A percentile compares a stretch with the other conserved stretches of the same genome.
Evolutionary conservation across 2,888 invertebrate genomes (phyloP).

Genomic region (Zeuzera pyrina): DNA sequence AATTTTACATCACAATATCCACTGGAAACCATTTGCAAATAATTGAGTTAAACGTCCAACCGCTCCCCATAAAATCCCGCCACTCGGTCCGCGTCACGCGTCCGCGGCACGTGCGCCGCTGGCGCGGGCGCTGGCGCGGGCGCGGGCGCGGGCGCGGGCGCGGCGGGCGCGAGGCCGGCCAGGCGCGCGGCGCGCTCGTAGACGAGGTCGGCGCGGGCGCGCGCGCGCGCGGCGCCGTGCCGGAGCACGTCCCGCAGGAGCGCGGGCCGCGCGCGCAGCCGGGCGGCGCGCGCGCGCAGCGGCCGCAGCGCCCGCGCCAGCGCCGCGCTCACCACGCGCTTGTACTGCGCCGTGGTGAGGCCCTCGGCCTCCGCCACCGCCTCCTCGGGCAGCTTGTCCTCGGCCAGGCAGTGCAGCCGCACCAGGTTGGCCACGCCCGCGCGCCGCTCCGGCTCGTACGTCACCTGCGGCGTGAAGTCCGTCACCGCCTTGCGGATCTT

Average conservation of each 20-base stretch:
- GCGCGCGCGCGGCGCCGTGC: conserved; percentile 77
- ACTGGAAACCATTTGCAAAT: too few relatives aligned
- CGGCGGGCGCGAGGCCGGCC: conserved; percentile 50
- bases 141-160: background rate
- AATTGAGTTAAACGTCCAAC: too few relatives aligned
- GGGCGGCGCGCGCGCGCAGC: conserved; percentile 21
- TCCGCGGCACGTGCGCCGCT: background rate
- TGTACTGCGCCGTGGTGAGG: conserved; percentile 82
- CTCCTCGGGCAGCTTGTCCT: conserved; percentile 76
- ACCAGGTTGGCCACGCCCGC: conserved; percentile 94
- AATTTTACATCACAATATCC: too few relatives aligned
- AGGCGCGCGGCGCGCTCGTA: conserved; percentile 75
- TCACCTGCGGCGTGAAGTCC: conserved; percentile 87
- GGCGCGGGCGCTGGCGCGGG: background rate
- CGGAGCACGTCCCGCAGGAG: conserved; percentile 77
- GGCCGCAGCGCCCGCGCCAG: conserved; percentile 18
- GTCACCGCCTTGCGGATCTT: conserved; percentile 90
- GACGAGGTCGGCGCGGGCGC: conserved; percentile 73
- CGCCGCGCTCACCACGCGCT: conserved; percentile 36
- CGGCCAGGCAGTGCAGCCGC: conserved; percentile 83
- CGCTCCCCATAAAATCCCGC: too few relatives aligned
- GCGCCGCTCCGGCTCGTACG: conserved; percentile 83
- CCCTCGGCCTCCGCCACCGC: conserved; percentile 77
- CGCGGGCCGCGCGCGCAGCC: conserved; percentile 70
- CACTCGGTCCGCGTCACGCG: background rate